These are phyloP conservation scores for Athalia rosae DNA, from an alignment of 2,888 invertebrate species.

Conservation along the genomic window DNA sequence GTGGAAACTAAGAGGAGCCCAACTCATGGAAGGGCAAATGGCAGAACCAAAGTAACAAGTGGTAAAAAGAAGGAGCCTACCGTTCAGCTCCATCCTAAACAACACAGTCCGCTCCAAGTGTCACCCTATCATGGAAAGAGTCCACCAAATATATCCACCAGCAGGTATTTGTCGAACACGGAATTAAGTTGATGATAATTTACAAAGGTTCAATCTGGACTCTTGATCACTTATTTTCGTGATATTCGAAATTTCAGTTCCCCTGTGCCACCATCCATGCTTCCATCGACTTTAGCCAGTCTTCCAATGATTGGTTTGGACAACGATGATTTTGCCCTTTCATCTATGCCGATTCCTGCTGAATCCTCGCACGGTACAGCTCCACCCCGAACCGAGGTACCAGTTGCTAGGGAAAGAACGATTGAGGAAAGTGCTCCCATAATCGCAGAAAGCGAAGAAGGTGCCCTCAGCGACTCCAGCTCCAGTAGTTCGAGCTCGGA, in stretches of 20 bases:
- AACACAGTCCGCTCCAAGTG: constrained; percentile 62
- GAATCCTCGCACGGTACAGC: constrained; percentile 49
- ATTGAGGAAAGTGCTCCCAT: constrained; percentile 11
- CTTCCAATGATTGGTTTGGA: constrained; percentile 85
- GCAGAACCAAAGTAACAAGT: constrained; percentile 69
- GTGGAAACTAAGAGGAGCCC: constrained; percentile 67
- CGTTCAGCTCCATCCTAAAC: constrained; percentile 65
- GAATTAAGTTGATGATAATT: neutral
- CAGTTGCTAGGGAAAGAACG: constrained; percentile 38
- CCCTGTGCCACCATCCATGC: constrained; percentile 76
- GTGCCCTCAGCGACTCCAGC: constrained; percentile 67
- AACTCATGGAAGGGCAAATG: constrained; percentile 66
- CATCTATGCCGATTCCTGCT: constrained; percentile 57
- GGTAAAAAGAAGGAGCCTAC: constrained; percentile 69
- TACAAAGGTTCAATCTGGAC: neutral
- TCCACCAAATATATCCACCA: constrained; percentile 58
- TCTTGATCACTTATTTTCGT: neutral
- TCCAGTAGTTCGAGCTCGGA: constrained; percentile 70
- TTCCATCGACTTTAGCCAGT: constrained; percentile 83
- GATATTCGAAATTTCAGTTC: constrained; percentile 73
- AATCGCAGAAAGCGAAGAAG: constrained; percentile 55
- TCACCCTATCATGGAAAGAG: constrained; percentile 68
- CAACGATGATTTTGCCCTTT: constrained; percentile 73
- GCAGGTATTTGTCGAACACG: constrained; percentile 56
- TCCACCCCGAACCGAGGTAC: constrained; percentile 52